Base-by-base conservation (phyloP, 2,797 vertebrate genomes). In the Centroberyx gerrardi region DNA sequence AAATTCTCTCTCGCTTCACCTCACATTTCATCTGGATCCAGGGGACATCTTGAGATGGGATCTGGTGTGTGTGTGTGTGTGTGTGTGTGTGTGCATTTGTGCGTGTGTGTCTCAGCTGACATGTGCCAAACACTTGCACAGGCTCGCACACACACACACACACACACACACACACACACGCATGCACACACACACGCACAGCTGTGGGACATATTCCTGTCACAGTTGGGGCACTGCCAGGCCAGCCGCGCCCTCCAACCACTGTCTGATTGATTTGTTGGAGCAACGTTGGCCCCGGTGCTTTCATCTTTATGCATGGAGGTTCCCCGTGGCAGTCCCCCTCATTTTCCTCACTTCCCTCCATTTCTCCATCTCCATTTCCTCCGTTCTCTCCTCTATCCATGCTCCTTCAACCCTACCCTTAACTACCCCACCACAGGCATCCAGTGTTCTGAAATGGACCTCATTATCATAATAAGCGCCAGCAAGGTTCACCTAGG, bases 301-400 rank as follows among this genome's bases (percentile, higher is more conserved):
- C 81, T 86, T 92, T 89, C 84, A 88, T 93, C 85, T 88, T 87
- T 87, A 92, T 92, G 82, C 85, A 91, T 88, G 76, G 44, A 77
- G 58, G 18, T 68, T 76, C 75, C 84, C 77, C 2, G 10, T 52
- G 76, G 87, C 40, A 1, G 44, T 22, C 38, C 49, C 64, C 48
- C 60, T 44, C 77, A 74, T 82, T 80, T 72, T 54, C 58, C 29
- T 0, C 59, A 76, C 72, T 81, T 87, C 44, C 58, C 42, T 74
- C 33, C 33, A 36, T 36, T 36, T 36, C 33, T 73, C 68, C 72
- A 67, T 86, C 67, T 82, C 42, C 46, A 52, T 75, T 64, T 68
- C 58, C 46, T 48, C 69, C 4, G 0, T 53, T 76, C 62, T 53
- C 51, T 61, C 42, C 33, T 76, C 73, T 60, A 33, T 64, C 68